phyloP scores from a whole-genome alignment of 2,888 invertebrate genomes.

The Tinea pellionella region DNA sequence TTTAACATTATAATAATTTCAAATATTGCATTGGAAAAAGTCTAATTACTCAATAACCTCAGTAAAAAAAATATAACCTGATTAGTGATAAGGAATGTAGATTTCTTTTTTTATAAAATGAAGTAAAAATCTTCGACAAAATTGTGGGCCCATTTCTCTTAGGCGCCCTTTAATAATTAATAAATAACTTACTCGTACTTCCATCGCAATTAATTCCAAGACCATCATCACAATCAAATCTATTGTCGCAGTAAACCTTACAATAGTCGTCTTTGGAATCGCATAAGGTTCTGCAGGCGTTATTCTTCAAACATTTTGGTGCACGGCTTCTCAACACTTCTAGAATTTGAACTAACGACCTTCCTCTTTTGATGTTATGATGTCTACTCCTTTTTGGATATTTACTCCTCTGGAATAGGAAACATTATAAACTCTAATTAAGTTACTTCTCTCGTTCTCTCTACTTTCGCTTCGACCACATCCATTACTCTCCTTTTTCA shows the following conservation, averaged over 20 bases:
- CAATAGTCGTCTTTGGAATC: conserved; percentile 26
- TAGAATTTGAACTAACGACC: background rate
- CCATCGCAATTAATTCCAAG: conserved; percentile 16
- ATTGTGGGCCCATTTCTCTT: no score
- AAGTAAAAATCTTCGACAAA: no score
- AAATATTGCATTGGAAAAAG: no score
- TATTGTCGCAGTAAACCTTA: conserved; percentile 22
- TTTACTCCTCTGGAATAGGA: background rate
- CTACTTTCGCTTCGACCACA: no score
- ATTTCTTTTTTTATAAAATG: no score
- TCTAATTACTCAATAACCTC: no score
- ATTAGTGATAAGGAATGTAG: no score
- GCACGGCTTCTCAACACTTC: background rate
- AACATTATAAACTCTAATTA: background rate
- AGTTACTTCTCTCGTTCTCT: no score
- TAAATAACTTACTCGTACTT: background rate
- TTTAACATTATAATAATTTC: no score
- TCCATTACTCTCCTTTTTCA: no score
- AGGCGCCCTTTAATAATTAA: no score
- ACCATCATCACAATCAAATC: conserved; percentile 25
- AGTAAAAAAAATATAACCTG: no score
- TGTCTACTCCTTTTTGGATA: background rate
- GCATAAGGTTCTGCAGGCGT: background rate
- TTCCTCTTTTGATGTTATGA: background rate
- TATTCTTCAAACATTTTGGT: background rate